Conservation (phyloP, 1,140 invertebrate species). For the Episyrphus balteatus region DNA sequence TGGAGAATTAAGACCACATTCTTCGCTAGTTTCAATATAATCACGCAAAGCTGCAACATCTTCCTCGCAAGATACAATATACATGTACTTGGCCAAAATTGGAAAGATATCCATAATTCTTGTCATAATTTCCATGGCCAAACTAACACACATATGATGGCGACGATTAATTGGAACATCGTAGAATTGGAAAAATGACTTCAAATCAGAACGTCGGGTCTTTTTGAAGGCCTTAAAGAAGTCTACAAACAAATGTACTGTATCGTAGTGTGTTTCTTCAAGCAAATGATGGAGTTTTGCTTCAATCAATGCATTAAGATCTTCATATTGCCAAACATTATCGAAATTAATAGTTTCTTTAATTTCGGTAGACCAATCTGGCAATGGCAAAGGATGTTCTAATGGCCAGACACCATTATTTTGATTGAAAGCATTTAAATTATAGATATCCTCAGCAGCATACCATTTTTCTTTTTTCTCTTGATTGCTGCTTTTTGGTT, state of each 20-base stretch:
- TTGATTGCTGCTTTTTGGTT: conserved; percentile 10
- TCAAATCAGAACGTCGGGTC: conserved; percentile 46
- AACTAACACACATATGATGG: conserved; percentile 78
- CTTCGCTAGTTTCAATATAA: conserved; percentile 46
- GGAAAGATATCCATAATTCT: conserved; percentile 49
- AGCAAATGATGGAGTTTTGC: conserved; percentile 62
- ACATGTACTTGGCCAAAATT: conserved; percentile 53
- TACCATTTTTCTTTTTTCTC: conserved; percentile 7
- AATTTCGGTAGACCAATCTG: conserved; percentile 45
- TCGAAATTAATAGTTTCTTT: conserved; percentile 39
- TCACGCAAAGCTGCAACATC: conserved; percentile 55
- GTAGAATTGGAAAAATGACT: conserved; percentile 62
- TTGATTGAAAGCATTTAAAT: conserved; percentile 38
- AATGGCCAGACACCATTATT: conserved; percentile 45
- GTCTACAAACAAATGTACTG: conserved; percentile 70
- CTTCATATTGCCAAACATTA: conserved; percentile 60
- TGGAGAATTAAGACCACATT: conserved; percentile 44
- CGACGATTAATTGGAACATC: conserved; percentile 61
- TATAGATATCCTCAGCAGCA: conserved; percentile 29
- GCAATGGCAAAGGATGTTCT: conserved; percentile 54
- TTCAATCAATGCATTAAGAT: conserved; percentile 64
- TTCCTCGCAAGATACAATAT: conserved; percentile 80
- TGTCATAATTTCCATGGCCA: conserved; percentile 65
- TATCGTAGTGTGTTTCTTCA: conserved; percentile 73
- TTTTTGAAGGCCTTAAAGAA: conserved; percentile 62